These are phyloP conservation scores for Drosophila cracens DNA, from an alignment of 2,888 invertebrate species.

Conservation along the genomic window DNA sequence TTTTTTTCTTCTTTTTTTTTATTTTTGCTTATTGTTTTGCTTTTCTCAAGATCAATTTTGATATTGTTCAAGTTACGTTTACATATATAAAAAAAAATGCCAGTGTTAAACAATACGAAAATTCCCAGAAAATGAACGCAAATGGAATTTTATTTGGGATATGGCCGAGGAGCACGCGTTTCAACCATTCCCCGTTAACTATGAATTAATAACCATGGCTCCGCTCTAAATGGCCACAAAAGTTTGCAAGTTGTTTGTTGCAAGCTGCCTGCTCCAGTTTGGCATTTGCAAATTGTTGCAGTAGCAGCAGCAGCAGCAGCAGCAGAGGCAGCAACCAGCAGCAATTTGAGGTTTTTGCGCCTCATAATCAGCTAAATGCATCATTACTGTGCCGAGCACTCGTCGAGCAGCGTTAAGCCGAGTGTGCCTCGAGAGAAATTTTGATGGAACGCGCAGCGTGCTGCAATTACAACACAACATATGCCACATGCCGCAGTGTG, in stretches of 20 bases:
- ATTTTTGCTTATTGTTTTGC: too few relatives aligned
- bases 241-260: conserved; percentile 26
- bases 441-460: conserved; percentile 31
- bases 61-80: neutral
- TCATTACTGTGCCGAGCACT: conserved; percentile 57
- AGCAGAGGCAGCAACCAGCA: conserved; percentile 14
- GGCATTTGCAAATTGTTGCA: conserved; percentile 55
- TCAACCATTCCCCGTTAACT: conserved; percentile 15
- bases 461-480: conserved; percentile 37
- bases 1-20: neutral
- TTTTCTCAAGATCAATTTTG: neutral
- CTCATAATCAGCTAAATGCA: conserved; percentile 78
- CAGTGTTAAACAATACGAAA: conserved; percentile 14
- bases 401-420: conserved; percentile 26
- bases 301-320: conserved; percentile 16
- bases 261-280: conserved; percentile 55
- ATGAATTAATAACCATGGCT: conserved; percentile 14
- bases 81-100: neutral
- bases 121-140: neutral
- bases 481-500: conserved; percentile 20
- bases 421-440: conserved; percentile 59
- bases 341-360: conserved; percentile 25
- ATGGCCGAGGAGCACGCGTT: conserved; percentile 22
- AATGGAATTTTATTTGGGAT: neutral
- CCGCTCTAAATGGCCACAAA: conserved; percentile 65